phyloP scores from a whole-genome alignment of 2,888 invertebrate genomes.

The Nebria brevicollis region DNA sequence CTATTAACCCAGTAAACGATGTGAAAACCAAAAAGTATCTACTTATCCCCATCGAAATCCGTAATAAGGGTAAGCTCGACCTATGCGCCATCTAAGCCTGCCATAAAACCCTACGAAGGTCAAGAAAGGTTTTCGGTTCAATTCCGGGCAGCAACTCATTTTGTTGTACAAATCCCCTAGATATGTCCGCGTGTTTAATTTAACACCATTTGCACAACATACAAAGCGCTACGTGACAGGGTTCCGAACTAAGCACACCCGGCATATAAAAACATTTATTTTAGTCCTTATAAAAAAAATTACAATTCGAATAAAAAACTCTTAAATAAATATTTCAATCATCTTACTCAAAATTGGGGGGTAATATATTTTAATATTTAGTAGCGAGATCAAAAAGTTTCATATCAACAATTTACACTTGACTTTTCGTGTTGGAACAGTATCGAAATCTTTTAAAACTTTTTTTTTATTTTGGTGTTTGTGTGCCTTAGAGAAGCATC shows the following conservation, averaged over 20 bases:
- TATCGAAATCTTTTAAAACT: too few relatives aligned
- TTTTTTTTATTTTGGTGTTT: too few relatives aligned
- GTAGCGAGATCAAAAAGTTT: too few relatives aligned
- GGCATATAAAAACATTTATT: not conserved
- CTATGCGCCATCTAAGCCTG: not conserved
- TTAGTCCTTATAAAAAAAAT: too few relatives aligned
- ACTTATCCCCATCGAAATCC: not conserved
- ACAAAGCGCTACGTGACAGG: not conserved
- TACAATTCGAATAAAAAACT: too few relatives aligned
- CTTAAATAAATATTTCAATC: too few relatives aligned
- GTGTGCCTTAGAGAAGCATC: too few relatives aligned
- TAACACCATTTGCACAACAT: slow-evolving; percentile 1
- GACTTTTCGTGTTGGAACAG: too few relatives aligned
- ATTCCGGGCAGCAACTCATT: not conserved
- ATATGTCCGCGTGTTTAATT: not conserved
- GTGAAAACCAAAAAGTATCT: not conserved
- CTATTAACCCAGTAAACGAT: not conserved
- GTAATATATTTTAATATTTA: too few relatives aligned
- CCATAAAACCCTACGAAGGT: not conserved
- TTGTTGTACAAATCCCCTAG: not conserved
- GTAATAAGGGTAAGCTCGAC: not conserved
- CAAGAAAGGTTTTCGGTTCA: not conserved
- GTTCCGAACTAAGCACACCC: not conserved
- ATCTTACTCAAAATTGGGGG: too few relatives aligned
- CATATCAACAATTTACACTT: too few relatives aligned